Evolutionary conservation across 2,888 invertebrate species (phyloP).

Genomic region (Drosophila pseudotalamancana): DNA sequence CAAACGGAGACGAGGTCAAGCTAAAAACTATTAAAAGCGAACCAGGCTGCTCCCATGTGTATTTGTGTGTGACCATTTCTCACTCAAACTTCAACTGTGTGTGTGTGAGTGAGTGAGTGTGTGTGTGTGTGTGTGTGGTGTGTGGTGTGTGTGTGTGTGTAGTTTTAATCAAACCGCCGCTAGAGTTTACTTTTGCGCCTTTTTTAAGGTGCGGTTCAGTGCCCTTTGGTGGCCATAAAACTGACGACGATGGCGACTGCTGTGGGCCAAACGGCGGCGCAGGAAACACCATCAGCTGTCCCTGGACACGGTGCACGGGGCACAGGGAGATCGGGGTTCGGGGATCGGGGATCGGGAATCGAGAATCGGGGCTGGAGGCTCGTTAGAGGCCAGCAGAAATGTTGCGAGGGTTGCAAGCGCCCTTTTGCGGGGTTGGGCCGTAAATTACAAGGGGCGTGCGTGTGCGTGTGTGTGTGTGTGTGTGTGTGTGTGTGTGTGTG

Average conservation of each 20-base stretch:
- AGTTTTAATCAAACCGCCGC: constrained; percentile 76
- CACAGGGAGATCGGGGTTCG: background rate
- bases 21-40: constrained; percentile 75
- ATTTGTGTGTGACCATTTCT: constrained; percentile 58
- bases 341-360: background rate
- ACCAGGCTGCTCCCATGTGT: constrained; percentile 72
- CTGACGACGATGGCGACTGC: constrained; percentile 33
- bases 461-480: constrained; percentile 10
- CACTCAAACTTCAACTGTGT: constrained; percentile 29
- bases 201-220: constrained; percentile 79
- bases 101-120: constrained; percentile 27
- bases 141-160: constrained; percentile 37
- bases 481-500: constrained; percentile 8
- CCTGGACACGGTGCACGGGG: constrained; percentile 21
- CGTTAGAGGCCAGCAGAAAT: constrained; percentile 48
- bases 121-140: constrained; percentile 38
- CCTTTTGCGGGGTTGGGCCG: constrained; percentile 40
- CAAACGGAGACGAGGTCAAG: constrained; percentile 75
- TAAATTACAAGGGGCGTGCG: constrained; percentile 61
- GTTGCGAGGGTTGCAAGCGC: constrained; percentile 62
- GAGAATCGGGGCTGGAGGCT: constrained; percentile 25
- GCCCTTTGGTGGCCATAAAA: constrained; percentile 78
- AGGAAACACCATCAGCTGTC: constrained; percentile 74
- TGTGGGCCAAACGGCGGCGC: constrained; percentile 42
- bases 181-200: constrained; percentile 72